A percentile compares a stretch with the other conserved stretches of the same genome.
Conservation (phyloP, 1,140 invertebrate species). For the Ruditapes philippinarum region DNA sequence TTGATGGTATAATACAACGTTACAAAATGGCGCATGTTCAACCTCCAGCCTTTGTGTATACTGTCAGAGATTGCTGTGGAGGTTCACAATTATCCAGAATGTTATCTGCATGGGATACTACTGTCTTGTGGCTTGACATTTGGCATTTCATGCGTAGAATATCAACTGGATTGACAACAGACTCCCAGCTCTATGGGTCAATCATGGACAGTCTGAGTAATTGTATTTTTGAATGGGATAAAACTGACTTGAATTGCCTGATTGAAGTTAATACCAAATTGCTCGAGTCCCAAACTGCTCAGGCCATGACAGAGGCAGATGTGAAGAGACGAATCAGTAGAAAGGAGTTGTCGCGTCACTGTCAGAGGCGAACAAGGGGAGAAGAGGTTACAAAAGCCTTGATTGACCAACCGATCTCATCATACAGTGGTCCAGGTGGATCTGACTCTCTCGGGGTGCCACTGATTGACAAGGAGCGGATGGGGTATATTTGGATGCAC, state of each 20-base stretch:
- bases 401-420: constrained; percentile 22
- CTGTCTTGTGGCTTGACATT: constrained; percentile 72
- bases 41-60: constrained; percentile 35
- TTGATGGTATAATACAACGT: constrained; percentile 44
- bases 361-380: constrained; percentile 69
- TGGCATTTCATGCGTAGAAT: constrained; percentile 80
- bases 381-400: constrained; percentile 29
- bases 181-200: constrained; percentile 73
- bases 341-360: constrained; percentile 70
- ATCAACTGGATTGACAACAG: constrained; percentile 64
- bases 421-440: not conserved
- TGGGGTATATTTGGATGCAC: not conserved
- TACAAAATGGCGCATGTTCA: not conserved
- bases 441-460: constrained; percentile 19
- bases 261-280: constrained; percentile 70
- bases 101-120: constrained; percentile 56
- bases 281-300: constrained; percentile 13
- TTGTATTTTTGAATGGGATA: constrained; percentile 74
- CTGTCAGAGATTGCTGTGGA: constrained; percentile 55
- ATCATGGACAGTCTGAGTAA: constrained; percentile 71
- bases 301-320: constrained; percentile 15
- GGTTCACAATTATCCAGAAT: not conserved
- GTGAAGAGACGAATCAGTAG: constrained; percentile 23
- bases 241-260: constrained; percentile 59
- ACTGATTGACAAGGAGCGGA: constrained; percentile 30